phyloP scores from a whole-genome alignment of 2,113 vertebrate genomes.

The Nycticryphes semicollaris region DNA sequence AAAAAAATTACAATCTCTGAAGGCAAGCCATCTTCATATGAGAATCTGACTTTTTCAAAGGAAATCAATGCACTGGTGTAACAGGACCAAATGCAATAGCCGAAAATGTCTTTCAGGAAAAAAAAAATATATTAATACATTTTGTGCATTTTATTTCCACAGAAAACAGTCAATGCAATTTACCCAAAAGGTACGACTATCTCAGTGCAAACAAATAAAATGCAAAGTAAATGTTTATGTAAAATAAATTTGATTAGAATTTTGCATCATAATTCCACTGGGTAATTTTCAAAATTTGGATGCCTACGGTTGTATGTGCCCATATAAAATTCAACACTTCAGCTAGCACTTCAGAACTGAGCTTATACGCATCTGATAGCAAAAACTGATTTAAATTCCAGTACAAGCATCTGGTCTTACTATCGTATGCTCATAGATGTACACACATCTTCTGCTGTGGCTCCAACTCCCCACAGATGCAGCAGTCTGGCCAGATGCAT shows the following conservation, averaged over 20 bases:
- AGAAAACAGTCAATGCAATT: not conserved
- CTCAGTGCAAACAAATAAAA: not conserved
- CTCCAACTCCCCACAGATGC: not conserved
- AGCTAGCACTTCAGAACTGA: not conserved
- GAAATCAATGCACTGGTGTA: not conserved
- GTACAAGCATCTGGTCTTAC: not conserved
- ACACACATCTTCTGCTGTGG: not conserved
- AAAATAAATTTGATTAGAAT: not conserved
- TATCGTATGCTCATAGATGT: not conserved
- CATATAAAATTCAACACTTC: not conserved
- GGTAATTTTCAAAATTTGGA: not conserved
- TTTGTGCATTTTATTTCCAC: not conserved
- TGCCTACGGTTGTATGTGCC: not conserved
- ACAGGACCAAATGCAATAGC: not conserved
- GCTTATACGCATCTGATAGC: not conserved
- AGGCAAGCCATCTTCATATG: not conserved
- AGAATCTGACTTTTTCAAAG: conserved; percentile 22
- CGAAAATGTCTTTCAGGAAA: not conserved
- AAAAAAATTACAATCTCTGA: not conserved
- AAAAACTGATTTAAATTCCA: not conserved
- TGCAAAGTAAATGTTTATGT: not conserved
- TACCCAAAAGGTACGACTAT: not conserved
- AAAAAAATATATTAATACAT: not conserved
- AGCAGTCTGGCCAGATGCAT: not conserved
- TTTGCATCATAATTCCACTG: not conserved